Evolutionary conservation across 2,888 invertebrate genomes (phyloP).

Genomic region (Adelphocoris suturalis): DNA sequence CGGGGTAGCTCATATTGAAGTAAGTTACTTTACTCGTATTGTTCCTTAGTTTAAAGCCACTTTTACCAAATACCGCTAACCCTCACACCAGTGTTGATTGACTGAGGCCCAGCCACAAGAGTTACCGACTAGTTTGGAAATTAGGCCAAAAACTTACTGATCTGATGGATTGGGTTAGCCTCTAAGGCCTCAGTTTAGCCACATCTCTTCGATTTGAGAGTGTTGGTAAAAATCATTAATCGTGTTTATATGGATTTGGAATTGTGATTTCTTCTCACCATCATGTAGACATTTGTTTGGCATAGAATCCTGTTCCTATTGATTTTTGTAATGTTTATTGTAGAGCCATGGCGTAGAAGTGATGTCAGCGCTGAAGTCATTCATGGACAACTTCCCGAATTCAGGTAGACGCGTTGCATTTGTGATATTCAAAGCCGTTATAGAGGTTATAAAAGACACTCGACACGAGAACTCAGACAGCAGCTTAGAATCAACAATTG

Average conservation of each 20-base stretch:
- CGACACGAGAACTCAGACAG: not conserved
- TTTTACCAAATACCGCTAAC: not conserved
- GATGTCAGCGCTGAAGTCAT: not conserved
- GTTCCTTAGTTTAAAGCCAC: no score
- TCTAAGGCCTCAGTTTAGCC: not conserved
- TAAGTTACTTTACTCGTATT: no score
- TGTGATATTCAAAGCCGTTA: not conserved
- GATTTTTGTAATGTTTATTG: not conserved
- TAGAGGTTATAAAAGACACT: not conserved
- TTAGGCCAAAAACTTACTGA: no score
- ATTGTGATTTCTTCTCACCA: not conserved
- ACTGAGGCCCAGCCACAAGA: no score
- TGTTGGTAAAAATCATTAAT: not conserved
- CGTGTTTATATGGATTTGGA: not conserved
- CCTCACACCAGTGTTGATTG: no score
- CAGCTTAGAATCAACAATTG: no score
- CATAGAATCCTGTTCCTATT: not conserved
- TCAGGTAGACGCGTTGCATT: not conserved
- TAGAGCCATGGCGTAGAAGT: not conserved
- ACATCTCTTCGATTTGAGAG: not conserved
- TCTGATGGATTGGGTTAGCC: not conserved
- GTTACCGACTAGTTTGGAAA: no score
- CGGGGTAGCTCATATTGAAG: not conserved
- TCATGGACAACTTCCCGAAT: not conserved
- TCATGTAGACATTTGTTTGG: no score